Evolutionary conservation across 1,140 invertebrate genomes (phyloP).

Genomic region (Saccostrea glomerata): DNA sequence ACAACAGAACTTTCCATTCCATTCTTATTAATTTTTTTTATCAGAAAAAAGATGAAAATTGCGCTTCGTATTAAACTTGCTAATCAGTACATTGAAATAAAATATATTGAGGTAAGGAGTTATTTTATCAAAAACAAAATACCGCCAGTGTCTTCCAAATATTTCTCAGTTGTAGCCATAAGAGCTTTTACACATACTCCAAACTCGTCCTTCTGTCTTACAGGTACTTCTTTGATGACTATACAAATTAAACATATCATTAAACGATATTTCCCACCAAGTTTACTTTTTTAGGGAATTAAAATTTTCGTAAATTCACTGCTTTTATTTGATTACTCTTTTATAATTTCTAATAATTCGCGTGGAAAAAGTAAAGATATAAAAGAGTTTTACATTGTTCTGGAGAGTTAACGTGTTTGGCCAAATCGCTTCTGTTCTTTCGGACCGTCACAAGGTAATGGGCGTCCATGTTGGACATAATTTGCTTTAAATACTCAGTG

Average conservation of each 20-base stretch:
- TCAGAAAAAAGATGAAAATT: too few species aligned
- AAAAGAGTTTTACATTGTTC: neutral
- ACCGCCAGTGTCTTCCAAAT: neutral
- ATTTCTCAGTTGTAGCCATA: neutral
- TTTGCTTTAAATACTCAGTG: conserved; percentile 64
- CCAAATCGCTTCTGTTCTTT: neutral
- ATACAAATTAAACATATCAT: neutral
- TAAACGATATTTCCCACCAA: neutral
- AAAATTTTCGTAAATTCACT: too few species aligned
- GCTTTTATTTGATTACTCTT: too few species aligned
- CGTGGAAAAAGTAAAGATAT: too few species aligned
- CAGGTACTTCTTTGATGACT: neutral
- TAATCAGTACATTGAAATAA: too few species aligned
- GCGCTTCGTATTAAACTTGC: too few species aligned
- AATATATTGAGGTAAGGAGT: too few species aligned
- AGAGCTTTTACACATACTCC: neutral
- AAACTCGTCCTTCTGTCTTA: neutral
- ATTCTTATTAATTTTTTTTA: too few species aligned
- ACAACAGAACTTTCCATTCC: too few species aligned
- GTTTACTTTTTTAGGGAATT: neutral
- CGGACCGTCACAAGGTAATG: neutral
- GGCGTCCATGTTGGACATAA: conserved; percentile 75
- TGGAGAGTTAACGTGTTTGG: neutral
- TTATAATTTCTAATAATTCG: too few species aligned
- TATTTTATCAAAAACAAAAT: neutral